Conservation (phyloP, 2,888 invertebrate species). For the Macrophya alboannulata region DNA sequence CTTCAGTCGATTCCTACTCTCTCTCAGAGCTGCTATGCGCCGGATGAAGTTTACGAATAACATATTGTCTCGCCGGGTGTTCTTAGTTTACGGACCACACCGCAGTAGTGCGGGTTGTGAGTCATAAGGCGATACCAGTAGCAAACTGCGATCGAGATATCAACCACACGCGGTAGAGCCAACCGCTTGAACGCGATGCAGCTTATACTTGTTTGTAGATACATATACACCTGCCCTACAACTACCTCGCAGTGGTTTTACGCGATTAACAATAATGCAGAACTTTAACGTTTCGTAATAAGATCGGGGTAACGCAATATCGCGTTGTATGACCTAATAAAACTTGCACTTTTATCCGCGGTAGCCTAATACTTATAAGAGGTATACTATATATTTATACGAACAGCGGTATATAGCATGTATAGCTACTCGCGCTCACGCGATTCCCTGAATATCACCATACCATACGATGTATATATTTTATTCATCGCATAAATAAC, state of each 20-base stretch:
- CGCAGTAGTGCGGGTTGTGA: conserved; percentile 24
- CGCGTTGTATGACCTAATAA: conserved; percentile 53
- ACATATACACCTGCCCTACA: not conserved
- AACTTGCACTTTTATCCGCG: conserved; percentile 29
- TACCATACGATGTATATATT: not conserved
- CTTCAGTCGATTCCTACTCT: not conserved
- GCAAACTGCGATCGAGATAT: conserved; percentile 26
- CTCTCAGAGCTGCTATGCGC: not conserved
- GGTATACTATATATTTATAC: not conserved
- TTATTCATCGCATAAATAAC: not conserved
- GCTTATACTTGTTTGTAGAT: no score
- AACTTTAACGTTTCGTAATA: conserved; percentile 25
- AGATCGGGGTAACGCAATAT: conserved; percentile 50
- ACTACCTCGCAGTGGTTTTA: conserved; percentile 27
- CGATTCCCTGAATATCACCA: conserved; percentile 15
- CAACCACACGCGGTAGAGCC: conserved; percentile 1
- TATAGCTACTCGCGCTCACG: not conserved
- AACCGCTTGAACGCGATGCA: no score
- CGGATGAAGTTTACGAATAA: conserved; percentile 28
- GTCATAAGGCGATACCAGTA: conserved; percentile 24
- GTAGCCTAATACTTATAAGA: conserved; percentile 32
- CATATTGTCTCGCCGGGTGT: conserved; percentile 25
- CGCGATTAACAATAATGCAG: conserved; percentile 51
- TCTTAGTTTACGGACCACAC: conserved; percentile 4
- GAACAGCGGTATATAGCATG: not conserved